phyloP scores from a whole-genome alignment of 2,113 vertebrate species.

The Heteronetta atricapilla region DNA sequence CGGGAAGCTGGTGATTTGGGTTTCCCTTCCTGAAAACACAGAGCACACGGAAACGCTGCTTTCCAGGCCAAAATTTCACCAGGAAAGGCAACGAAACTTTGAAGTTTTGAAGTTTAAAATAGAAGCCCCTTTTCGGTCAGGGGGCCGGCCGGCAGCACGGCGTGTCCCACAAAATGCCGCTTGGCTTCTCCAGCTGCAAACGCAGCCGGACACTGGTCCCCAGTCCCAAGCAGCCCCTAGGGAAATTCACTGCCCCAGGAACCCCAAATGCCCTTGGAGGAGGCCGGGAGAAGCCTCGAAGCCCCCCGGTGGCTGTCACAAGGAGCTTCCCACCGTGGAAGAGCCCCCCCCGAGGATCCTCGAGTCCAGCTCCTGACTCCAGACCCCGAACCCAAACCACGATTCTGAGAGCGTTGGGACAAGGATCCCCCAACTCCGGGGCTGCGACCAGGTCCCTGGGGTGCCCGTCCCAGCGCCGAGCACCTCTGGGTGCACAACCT shows the following conservation, averaged over 20 bases:
- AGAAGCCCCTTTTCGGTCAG: neutral
- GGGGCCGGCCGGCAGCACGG: rapidly evolving
- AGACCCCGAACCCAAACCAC: no score
- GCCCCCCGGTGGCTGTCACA: no score
- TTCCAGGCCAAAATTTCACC: neutral
- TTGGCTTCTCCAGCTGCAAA: neutral
- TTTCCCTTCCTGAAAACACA: neutral
- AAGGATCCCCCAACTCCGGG: no score
- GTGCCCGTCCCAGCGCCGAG: no score
- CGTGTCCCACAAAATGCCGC: rapidly evolving
- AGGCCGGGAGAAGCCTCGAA: neutral
- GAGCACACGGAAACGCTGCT: rapidly evolving
- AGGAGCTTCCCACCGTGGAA: no score
- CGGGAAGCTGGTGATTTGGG: neutral
- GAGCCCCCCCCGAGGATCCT: no score
- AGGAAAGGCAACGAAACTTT: neutral
- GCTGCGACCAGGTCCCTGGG: no score
- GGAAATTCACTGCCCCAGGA: no score
- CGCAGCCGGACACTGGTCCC: rapidly evolving
- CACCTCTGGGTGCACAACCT: no score
- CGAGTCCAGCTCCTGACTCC: no score
- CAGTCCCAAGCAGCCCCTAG: neutral
- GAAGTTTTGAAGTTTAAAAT: neutral
- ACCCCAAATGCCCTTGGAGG: neutral
- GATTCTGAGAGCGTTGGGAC: no score